Conservation (phyloP, 2,113 vertebrate genomes). For the Spea multiplicata region DNA sequence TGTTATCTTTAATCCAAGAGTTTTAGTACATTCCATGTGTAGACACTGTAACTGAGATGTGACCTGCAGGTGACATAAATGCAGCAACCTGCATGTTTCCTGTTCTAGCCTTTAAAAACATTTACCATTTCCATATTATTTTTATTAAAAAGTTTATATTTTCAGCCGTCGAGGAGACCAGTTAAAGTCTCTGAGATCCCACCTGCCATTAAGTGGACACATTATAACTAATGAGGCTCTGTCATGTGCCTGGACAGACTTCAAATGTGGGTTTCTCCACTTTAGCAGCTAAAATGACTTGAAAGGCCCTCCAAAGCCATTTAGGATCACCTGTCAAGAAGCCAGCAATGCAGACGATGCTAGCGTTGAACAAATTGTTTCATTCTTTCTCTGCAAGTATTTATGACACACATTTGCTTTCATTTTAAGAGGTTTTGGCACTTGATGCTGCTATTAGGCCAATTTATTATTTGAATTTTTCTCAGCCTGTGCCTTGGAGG, state of each 20-base stretch:
- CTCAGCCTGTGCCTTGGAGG: constrained; percentile 33
- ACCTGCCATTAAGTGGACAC: constrained; percentile 34
- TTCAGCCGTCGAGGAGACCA: no score
- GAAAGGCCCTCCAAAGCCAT: constrained; percentile 36
- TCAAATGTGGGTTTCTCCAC: constrained; percentile 12
- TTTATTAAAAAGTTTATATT: no score
- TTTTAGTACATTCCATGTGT: no score
- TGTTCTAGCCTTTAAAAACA: no score
- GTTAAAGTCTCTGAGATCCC: background rate
- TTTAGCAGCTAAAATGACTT: constrained; percentile 35
- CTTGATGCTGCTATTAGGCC: constrained; percentile 28
- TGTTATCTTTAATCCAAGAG: no score
- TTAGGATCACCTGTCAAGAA: constrained; percentile 42
- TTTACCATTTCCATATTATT: no score
- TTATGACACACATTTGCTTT: constrained; percentile 47
- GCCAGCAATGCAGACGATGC: constrained; percentile 35
- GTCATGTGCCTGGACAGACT: constrained; percentile 17
- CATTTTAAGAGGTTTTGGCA: constrained; percentile 44
- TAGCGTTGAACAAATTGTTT: constrained; percentile 41
- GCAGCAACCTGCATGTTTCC: no score
- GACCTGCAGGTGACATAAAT: no score
- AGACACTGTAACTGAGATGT: no score
- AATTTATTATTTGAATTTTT: constrained; percentile 44
- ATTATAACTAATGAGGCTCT: constrained; percentile 25
- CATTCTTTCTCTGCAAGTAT: constrained; percentile 40